Conservation (phyloP, 1,140 invertebrate species). For the Drosophila albomicans region DNA sequence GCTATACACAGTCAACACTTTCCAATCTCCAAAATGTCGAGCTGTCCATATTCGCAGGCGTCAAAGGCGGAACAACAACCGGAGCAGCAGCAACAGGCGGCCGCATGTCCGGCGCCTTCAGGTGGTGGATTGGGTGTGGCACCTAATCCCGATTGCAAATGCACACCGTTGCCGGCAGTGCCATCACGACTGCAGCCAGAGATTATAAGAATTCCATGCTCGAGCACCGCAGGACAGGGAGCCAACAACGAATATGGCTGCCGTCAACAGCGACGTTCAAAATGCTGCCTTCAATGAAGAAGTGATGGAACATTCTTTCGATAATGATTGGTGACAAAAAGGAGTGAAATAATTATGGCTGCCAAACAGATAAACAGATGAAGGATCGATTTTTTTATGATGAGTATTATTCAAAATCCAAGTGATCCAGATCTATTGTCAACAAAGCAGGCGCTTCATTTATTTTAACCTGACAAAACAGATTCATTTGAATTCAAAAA, state of each 20-base stretch:
- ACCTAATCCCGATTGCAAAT: not conserved
- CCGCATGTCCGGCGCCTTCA: not conserved
- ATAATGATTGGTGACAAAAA: too few species aligned
- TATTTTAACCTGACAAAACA: not conserved
- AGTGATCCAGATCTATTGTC: not conserved
- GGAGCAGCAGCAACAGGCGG: not conserved
- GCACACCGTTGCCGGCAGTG: not conserved
- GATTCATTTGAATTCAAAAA: not conserved
- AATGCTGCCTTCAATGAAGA: constrained; percentile 33
- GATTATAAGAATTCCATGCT: constrained; percentile 16
- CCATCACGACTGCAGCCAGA: constrained; percentile 11
- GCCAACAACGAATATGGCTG: constrained; percentile 4
- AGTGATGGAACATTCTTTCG: too few species aligned
- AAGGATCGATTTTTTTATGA: too few species aligned
- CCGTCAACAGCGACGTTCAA: not conserved
- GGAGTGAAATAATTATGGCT: too few species aligned
- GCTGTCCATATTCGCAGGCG: not conserved
- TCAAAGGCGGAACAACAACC: not conserved
- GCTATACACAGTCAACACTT: not conserved
- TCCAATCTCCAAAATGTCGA: constrained; percentile 17
- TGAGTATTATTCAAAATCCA: not conserved
- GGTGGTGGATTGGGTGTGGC: not conserved
- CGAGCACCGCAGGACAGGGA: not conserved
- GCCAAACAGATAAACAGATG: too few species aligned
- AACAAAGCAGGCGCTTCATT: not conserved